These are phyloP conservation scores for Diaphora mendica DNA, from an alignment of 2,888 invertebrate species.

Conservation along the genomic window DNA sequence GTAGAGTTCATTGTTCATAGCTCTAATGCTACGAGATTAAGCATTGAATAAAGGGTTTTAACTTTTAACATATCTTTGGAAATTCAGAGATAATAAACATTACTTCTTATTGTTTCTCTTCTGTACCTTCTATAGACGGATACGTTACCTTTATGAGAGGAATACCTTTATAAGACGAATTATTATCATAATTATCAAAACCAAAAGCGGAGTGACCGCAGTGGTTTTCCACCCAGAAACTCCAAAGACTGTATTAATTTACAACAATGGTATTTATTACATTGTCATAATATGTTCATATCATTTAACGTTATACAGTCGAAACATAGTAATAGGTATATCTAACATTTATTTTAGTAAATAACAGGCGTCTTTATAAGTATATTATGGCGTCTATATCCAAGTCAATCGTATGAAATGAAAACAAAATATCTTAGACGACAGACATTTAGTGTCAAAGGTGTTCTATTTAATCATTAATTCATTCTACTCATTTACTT, in stretches of 20 bases:
- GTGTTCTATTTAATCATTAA: slow-evolving; percentile 43
- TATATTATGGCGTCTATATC: not conserved
- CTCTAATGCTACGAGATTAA: not conserved
- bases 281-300: not conserved
- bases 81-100: not conserved
- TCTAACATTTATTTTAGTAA: not conserved
- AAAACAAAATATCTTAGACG: slow-evolving; percentile 31
- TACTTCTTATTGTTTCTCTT: not conserved
- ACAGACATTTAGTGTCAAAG: slow-evolving; percentile 19
- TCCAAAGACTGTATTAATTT: not conserved
- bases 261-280: not conserved
- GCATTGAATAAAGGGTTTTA: not conserved
- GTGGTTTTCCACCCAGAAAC: not conserved
- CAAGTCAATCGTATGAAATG: slow-evolving; percentile 15
- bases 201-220: not conserved
- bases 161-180: too few species aligned
- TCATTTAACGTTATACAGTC: not conserved
- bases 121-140: not conserved
- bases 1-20: not conserved
- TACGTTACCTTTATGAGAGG: not conserved
- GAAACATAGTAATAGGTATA: not conserved
- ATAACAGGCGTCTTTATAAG: too few species aligned
- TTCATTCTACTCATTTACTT: slow-evolving; percentile 43
- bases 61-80: not conserved
- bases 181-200: not conserved